A percentile compares a stretch with the other conserved stretches of the same genome.
phyloP scores from a whole-genome alignment of 2,888 invertebrate species.

The Acanthosoma haemorrhoidale region DNA sequence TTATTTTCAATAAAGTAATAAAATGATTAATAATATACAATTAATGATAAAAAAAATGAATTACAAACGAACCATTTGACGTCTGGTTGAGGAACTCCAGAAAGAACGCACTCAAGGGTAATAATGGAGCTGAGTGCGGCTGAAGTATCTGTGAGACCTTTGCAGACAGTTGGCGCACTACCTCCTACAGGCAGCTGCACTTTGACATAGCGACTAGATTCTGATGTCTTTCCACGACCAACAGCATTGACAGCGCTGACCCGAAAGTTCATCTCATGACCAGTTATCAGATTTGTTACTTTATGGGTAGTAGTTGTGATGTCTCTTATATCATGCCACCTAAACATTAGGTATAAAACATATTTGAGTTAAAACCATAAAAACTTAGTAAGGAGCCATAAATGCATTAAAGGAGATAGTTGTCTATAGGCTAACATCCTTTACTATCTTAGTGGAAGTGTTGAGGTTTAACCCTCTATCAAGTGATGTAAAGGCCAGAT shows the following conservation, averaged over 20 bases:
- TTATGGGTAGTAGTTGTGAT: constrained; percentile 60
- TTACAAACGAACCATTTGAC: constrained; percentile 74
- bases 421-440: too few relatives aligned
- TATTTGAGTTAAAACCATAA: too few relatives aligned
- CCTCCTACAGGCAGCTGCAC: constrained; percentile 53
- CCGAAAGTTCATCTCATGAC: constrained; percentile 65
- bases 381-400: too few relatives aligned
- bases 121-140: constrained; percentile 60
- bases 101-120: constrained; percentile 68
- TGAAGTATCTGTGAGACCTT: constrained; percentile 61
- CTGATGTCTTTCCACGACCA: constrained; percentile 67
- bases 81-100: constrained; percentile 68
- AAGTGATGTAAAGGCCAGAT: too few relatives aligned
- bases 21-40: too few relatives aligned
- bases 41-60: too few relatives aligned
- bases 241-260: constrained; percentile 71
- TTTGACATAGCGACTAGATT: constrained; percentile 57
- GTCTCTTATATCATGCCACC: constrained; percentile 59
- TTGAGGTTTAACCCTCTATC: too few relatives aligned
- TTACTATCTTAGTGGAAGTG: too few relatives aligned
- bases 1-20: too few relatives aligned
- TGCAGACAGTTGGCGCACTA: constrained; percentile 61
- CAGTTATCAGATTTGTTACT: constrained; percentile 57
- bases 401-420: too few relatives aligned
- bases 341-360: too few relatives aligned